A percentile compares a stretch with the other conserved stretches of the same genome.
Conservation (phyloP, 1,140 invertebrate species). For the Mylabris phalerata region DNA sequence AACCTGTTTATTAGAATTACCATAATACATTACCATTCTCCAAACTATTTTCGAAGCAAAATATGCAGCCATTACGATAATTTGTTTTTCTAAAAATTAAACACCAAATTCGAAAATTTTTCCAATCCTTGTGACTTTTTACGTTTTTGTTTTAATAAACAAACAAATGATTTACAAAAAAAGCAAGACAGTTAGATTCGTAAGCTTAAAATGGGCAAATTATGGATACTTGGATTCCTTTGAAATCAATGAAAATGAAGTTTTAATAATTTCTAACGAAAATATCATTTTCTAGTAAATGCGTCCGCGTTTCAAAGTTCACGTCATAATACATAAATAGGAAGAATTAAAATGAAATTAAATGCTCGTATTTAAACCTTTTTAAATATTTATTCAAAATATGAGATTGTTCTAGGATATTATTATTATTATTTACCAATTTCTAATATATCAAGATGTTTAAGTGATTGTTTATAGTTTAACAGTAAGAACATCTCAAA, state of each 20-base stretch:
- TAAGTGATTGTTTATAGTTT: constrained; percentile 7
- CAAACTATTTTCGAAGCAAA: constrained; percentile 4
- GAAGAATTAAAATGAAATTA: too few species aligned
- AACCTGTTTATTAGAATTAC: too few species aligned
- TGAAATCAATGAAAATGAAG: too few species aligned
- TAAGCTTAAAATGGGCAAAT: neutral
- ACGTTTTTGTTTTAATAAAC: neutral
- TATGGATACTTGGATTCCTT: too few species aligned
- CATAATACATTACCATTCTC: neutral
- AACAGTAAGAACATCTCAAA: constrained; percentile 13
- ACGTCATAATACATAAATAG: too few species aligned
- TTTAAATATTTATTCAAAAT: too few species aligned
- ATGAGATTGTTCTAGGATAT: too few species aligned
- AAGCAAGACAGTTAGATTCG: neutral
- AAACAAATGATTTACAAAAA: too few species aligned
- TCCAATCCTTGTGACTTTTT: neutral
- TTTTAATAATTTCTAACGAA: too few species aligned
- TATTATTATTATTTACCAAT: neutral
- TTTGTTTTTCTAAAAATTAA: neutral
- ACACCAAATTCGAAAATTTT: neutral
- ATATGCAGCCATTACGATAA: constrained; percentile 10
- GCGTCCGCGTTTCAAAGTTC: too few species aligned
- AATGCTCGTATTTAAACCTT: too few species aligned
- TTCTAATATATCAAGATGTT: neutral
- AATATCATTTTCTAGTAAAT: too few species aligned